Conservation (phyloP, 1,140 invertebrate genomes). For the Agraylea sexmaculata region DNA sequence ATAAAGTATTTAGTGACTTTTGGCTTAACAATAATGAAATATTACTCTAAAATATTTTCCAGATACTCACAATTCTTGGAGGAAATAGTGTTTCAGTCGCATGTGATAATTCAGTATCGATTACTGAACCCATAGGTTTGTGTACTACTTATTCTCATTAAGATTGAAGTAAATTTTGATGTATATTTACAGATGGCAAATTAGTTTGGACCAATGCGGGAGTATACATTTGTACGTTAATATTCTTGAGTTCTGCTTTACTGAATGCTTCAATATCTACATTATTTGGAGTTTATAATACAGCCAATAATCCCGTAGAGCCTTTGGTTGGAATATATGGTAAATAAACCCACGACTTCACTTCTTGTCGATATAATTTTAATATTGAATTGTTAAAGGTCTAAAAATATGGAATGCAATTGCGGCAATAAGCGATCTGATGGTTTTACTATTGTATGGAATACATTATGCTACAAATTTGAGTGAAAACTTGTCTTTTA, state of each 20-base stretch:
- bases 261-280: conserved; percentile 9
- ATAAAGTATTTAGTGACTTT: no score
- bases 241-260: conserved; percentile 12
- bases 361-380: no score
- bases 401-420: conserved; percentile 18
- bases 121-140: no score
- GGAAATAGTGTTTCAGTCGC: no score
- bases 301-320: conserved; percentile 13
- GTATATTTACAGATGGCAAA: conserved; percentile 3
- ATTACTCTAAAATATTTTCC: no score
- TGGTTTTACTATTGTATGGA: conserved; percentile 17
- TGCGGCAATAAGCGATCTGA: conserved; percentile 4
- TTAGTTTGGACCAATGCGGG: conserved; percentile 16
- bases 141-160: no score
- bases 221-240: conserved; percentile 11
- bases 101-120: no score
- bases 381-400: no score
- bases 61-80: no score
- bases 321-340: conserved; percentile 15
- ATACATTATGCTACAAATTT: conserved; percentile 12
- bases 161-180: no score
- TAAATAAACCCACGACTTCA: conserved; percentile 5
- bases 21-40: no score
- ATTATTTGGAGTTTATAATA: conserved; percentile 16
- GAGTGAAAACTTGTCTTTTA: conserved; percentile 9